These are phyloP conservation scores for Cheilinus undulatus DNA, from an alignment of 2,113 vertebrate species.

Conservation along the genomic window DNA sequence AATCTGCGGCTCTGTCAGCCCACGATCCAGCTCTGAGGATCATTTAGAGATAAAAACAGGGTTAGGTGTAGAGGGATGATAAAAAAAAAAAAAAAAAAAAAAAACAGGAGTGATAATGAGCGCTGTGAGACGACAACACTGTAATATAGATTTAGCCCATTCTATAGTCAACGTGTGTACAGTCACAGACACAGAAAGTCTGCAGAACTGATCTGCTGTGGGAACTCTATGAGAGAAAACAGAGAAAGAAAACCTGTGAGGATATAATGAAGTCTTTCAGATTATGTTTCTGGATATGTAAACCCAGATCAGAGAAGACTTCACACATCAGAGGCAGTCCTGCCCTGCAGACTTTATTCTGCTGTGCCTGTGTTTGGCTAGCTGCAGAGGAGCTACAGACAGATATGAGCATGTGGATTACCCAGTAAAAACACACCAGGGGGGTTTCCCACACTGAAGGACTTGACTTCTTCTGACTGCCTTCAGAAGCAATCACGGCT, in stretches of 20 bases:
- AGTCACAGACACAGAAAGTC: background rate
- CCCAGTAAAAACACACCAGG: slow-evolving; percentile 63
- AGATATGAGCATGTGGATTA: slow-evolving; percentile 66
- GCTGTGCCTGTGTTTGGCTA: slow-evolving; percentile 70
- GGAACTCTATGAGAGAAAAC: slow-evolving; percentile 19
- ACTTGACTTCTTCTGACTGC: slow-evolving; percentile 35
- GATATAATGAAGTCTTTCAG: slow-evolving; percentile 18
- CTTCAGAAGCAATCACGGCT: slow-evolving; percentile 6
- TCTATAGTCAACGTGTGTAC: background rate
- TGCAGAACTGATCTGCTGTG: slow-evolving; percentile 2
- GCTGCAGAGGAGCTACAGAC: slow-evolving; percentile 55
- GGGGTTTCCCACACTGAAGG: slow-evolving; percentile 68
- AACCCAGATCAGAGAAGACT: slow-evolving; percentile 52
- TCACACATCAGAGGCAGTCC: slow-evolving; percentile 27
- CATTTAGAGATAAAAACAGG: background rate
- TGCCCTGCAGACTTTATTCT: slow-evolving; percentile 51
- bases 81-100: background rate
- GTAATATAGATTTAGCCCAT: slow-evolving; percentile 1
- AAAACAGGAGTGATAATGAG: background rate
- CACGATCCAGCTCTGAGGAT: slow-evolving; percentile 95
- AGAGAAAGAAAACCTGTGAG: slow-evolving; percentile 17
- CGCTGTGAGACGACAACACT: background rate
- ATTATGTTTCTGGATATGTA: slow-evolving; percentile 44
- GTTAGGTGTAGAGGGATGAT: background rate
- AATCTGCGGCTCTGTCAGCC: slow-evolving; percentile 93